Evolutionary conservation across 2,797 vertebrate genomes (phyloP).

Genomic region (Prionace glauca): DNA sequence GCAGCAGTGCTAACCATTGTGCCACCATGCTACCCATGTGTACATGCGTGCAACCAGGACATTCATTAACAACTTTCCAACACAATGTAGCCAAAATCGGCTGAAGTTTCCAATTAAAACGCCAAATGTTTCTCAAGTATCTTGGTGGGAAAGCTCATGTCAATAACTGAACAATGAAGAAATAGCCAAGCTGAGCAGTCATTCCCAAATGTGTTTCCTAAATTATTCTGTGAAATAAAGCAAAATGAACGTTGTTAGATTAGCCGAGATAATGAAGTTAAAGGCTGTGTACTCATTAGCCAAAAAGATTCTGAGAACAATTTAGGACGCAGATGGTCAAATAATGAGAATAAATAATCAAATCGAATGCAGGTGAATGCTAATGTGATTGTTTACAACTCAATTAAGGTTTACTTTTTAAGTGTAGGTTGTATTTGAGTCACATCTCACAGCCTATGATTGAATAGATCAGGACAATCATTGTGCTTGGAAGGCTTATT

Average conservation of each 20-base stretch:
- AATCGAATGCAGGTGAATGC: neutral
- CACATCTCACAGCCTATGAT: neutral
- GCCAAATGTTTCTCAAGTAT: neutral
- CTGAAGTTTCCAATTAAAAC: neutral
- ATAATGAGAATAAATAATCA: slow-evolving; percentile 19
- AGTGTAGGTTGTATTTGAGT: neutral
- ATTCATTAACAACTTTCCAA: neutral
- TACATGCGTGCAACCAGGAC: neutral
- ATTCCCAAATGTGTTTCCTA: neutral
- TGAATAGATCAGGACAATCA: neutral
- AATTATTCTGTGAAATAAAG: neutral
- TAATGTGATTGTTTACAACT: neutral
- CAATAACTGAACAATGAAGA: neutral
- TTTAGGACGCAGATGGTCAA: neutral
- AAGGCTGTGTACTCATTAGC: neutral
- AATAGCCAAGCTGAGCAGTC: neutral
- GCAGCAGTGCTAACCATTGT: too few species aligned
- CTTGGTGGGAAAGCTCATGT: neutral
- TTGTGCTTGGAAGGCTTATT: neutral
- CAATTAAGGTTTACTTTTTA: neutral
- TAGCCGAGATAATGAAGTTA: neutral
- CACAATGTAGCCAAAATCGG: neutral
- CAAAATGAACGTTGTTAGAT: neutral
- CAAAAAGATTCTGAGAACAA: neutral
- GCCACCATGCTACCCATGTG: too few species aligned